Evolutionary conservation across 2,888 invertebrate genomes (phyloP), one percentile per base, ranked within the genome.

Genomic region (Bedellia somnulentella): DNA sequence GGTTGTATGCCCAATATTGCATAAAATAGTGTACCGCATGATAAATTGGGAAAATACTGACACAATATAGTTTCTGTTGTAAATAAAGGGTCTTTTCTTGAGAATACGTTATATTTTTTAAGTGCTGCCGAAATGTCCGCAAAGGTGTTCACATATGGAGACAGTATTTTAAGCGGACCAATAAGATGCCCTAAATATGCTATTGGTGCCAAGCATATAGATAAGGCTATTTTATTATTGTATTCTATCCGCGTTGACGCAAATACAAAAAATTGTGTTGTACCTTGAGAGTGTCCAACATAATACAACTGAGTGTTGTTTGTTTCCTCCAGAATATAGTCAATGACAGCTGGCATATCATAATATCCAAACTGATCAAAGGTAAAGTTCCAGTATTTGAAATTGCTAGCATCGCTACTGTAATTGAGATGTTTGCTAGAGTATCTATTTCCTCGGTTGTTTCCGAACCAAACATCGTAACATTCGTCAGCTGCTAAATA

Each of bases 201-300:
- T 27, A 8, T 11, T 4, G 28, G 28, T 8, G 21, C 28, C 12
- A 28, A 12, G 2, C 10, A 28, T 8, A 21, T 15, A 4, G 28
- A 5, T 9, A 21, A 18, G 9, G 31, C 17, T 6, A 40, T 40
- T 24, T 36, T 30, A 24, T 34, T 15, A 26, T 34, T 32, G 17
- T 38, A 45, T 15, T 29, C 24, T 24, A 39, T 31, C 9, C 6
- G 15, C 5, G 14, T 15, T 8, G 31, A 39, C 38, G 45, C 24
- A 56, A 70, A 58, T 1, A 61, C 62, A 32, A 56, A 71, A 42
- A 68, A 70, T 37, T 52, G 48, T 1, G 75, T 68, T 4, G 70
- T 63, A 13, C 84, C 87, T 73, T 86, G 85, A 1, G 83, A 86
- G 44, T 87, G 85, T 0, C 86, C 87, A 17, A 83, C 52, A 47